These are phyloP conservation scores for Climacteris rufus DNA, from an alignment of 2,113 vertebrate genomes.

Conservation along the genomic window DNA sequence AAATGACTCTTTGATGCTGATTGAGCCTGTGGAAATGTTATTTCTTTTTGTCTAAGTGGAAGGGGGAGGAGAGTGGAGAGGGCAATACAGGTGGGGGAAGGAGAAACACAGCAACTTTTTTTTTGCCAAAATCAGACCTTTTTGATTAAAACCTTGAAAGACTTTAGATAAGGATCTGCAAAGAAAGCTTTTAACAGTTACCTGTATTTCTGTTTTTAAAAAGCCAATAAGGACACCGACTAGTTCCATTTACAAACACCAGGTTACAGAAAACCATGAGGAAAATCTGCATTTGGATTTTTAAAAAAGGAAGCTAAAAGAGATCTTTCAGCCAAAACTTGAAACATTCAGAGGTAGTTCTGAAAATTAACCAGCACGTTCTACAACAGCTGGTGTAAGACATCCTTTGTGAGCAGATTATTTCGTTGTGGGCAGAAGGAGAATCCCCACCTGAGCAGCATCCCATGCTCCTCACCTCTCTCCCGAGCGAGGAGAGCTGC, in stretches of 20 bases:
- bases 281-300: neutral
- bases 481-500: accelerated
- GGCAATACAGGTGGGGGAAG: neutral
- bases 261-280: neutral
- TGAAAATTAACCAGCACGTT: neutral
- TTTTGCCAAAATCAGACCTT: neutral
- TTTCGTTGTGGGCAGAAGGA: neutral
- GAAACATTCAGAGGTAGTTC: neutral
- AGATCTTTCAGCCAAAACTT: neutral
- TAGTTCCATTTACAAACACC: neutral
- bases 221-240: neutral
- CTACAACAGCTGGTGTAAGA: neutral
- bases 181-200: neutral
- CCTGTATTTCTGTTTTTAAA: neutral
- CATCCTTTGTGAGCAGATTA: neutral
- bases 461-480: neutral
- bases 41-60: neutral
- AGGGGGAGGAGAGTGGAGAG: neutral
- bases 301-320: neutral
- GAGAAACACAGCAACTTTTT: neutral
- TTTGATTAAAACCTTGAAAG: neutral
- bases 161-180: neutral
- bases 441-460: neutral
- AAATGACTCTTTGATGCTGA: neutral
- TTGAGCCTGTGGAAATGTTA: neutral